phyloP scores from a whole-genome alignment of 2,888 invertebrate species.

The Tetranychus piercei region DNA sequence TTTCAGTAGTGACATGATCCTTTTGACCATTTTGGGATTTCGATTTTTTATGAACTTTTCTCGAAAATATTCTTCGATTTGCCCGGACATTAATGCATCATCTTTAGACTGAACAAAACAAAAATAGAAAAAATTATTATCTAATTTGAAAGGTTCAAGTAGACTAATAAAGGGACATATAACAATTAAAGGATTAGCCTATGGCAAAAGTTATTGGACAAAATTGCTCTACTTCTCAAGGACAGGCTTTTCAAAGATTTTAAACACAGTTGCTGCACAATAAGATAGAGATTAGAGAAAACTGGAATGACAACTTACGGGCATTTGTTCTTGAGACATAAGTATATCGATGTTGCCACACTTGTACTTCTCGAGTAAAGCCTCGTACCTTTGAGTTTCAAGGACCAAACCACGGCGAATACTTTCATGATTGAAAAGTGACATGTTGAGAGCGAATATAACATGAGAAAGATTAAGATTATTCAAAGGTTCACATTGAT shows the following conservation, averaged over 20 bases:
- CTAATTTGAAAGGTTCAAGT: constrained; percentile 31
- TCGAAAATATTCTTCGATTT: constrained; percentile 37
- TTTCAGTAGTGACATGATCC: constrained; percentile 34
- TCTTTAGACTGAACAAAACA: constrained; percentile 21
- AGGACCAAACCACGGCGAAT: constrained; percentile 28
- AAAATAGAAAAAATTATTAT: constrained; percentile 29
- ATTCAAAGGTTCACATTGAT: constrained; percentile 41
- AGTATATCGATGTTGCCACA: constrained; percentile 36
- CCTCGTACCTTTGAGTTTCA: constrained; percentile 30
- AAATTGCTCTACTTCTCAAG: too few relatives aligned
- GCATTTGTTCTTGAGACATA: constrained; percentile 32
- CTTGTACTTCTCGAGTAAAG: constrained; percentile 36
- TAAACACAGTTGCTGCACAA: neutral
- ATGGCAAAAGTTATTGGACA: neutral
- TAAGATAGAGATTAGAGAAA: neutral
- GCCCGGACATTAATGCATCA: constrained; percentile 28
- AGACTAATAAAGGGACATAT: constrained; percentile 14
- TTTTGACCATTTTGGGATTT: constrained; percentile 38
- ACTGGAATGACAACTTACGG: constrained; percentile 15
- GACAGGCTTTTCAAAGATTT: too few relatives aligned
- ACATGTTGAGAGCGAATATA: constrained; percentile 36
- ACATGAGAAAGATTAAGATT: constrained; percentile 39
- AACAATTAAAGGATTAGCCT: constrained; percentile 7
- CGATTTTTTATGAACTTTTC: constrained; percentile 38
- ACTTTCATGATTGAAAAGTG: constrained; percentile 34